A percentile compares a stretch with the other conserved stretches of the same genome.
These are phyloP conservation scores for Syngnathus typhle DNA, from an alignment of 2,113 vertebrate species.

Conservation along the genomic window DNA sequence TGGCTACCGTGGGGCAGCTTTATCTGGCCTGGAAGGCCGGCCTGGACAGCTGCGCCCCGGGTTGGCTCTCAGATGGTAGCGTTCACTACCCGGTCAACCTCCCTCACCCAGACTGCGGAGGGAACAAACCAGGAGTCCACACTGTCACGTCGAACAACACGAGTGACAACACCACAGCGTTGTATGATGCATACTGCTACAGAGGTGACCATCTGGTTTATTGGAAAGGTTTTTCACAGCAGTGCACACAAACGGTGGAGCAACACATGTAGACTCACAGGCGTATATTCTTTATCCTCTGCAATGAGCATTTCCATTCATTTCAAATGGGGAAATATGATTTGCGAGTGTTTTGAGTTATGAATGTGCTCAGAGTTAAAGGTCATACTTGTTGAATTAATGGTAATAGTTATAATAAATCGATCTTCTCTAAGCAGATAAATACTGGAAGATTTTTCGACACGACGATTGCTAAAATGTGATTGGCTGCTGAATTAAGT, in stretches of 20 bases:
- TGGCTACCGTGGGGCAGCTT: slow-evolving; percentile 88
- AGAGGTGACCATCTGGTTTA: slow-evolving; percentile 50
- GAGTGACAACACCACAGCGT: slow-evolving; percentile 55
- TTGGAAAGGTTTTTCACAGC: not conserved
- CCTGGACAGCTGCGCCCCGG: slow-evolving; percentile 85
- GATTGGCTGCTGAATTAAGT: not conserved
- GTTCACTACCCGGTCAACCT: slow-evolving; percentile 80
- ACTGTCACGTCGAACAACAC: slow-evolving; percentile 76
- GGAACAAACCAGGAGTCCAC: slow-evolving; percentile 71
- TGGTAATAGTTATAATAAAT: no score
- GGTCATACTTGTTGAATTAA: no score
- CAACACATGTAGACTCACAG: not conserved
- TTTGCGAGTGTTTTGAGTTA: no score
- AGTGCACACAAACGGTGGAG: not conserved
- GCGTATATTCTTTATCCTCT: not conserved
- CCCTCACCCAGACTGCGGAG: slow-evolving; percentile 78
- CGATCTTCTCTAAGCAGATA: no score
- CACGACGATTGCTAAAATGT: no score
- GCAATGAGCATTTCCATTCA: no score
- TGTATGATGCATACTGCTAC: slow-evolving; percentile 86
- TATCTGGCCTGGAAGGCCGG: slow-evolving; percentile 85
- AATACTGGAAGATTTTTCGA: no score
- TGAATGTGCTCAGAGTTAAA: no score
- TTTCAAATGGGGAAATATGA: no score
- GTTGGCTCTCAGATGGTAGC: slow-evolving; percentile 89